Evolutionary conservation across 2,888 invertebrate genomes (phyloP).

Genomic region (Coleophora flavipennella): DNA sequence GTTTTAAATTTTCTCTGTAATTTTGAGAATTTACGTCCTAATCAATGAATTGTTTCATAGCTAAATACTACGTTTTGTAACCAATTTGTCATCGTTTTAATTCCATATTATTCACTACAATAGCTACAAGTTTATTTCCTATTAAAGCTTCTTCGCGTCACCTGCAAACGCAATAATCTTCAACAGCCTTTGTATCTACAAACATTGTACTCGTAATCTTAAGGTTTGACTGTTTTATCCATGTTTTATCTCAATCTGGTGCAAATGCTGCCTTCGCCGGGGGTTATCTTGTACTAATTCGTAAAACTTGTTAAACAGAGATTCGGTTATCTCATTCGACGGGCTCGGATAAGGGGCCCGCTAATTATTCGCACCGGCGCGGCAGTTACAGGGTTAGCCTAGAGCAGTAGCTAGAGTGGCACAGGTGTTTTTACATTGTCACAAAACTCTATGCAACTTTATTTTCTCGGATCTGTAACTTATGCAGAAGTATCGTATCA

Average conservation of each 20-base stretch:
- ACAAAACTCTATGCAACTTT: too few species aligned
- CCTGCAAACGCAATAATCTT: not conserved
- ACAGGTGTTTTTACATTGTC: too few species aligned
- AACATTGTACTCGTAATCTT: too few species aligned
- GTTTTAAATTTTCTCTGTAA: not conserved
- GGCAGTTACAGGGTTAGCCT: not conserved
- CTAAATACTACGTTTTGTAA: too few species aligned
- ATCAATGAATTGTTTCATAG: too few species aligned
- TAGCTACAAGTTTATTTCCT: not conserved
- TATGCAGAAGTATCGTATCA: too few species aligned
- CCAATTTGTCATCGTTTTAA: too few species aligned
- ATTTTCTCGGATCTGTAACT: too few species aligned
- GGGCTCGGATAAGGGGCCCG: conserved; percentile 30
- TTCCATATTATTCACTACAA: not conserved
- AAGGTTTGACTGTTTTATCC: not conserved
- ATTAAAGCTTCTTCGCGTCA: not conserved
- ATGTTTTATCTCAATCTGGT: conserved; percentile 5
- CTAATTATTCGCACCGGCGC: conserved; percentile 54
- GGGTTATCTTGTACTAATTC: conserved; percentile 28
- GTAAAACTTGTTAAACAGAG: conserved; percentile 46
- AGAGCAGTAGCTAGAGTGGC: not conserved
- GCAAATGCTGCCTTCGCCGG: conserved; percentile 4
- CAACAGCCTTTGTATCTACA: too few species aligned
- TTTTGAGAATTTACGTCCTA: too few species aligned
- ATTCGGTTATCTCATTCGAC: conserved; percentile 45